Evolutionary conservation across 2,797 vertebrate genomes (phyloP).

Genomic region (Argya squamiceps): DNA sequence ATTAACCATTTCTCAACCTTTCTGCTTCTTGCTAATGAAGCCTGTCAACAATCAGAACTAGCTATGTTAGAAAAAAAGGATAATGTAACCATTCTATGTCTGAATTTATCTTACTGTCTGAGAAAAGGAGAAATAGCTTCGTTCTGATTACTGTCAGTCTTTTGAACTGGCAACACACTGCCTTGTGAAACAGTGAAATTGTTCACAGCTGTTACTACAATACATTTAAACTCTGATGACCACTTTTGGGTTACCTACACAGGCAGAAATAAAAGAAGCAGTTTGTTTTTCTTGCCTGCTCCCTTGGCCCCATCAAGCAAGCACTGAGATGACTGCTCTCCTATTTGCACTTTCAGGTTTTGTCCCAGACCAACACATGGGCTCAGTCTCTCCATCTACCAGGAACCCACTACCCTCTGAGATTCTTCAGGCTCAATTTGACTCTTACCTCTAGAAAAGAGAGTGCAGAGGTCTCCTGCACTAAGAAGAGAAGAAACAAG

Average conservation of each 20-base stretch:
- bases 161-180: not conserved
- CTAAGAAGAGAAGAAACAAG: not conserved
- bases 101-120: not conserved
- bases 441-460: not conserved
- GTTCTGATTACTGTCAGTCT: not conserved
- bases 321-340: not conserved
- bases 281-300: not conserved
- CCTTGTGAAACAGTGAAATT: not conserved
- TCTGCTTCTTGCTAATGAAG: not conserved
- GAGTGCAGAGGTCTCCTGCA: accelerated
- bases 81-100: not conserved
- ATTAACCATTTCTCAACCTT: not conserved
- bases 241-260: not conserved
- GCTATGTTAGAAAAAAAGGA: not conserved
- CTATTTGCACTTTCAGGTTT: not conserved
- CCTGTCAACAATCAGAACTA: not conserved
- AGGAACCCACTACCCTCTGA: not conserved
- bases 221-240: not conserved
- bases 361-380: not conserved
- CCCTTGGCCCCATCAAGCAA: not conserved
- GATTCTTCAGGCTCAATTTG: not conserved
- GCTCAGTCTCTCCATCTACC: not conserved
- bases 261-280: not conserved
- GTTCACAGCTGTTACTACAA: not conserved
- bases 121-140: not conserved